phyloP scores from a whole-genome alignment of 1,140 invertebrate genomes.

The Drosophila ogumai region DNA sequence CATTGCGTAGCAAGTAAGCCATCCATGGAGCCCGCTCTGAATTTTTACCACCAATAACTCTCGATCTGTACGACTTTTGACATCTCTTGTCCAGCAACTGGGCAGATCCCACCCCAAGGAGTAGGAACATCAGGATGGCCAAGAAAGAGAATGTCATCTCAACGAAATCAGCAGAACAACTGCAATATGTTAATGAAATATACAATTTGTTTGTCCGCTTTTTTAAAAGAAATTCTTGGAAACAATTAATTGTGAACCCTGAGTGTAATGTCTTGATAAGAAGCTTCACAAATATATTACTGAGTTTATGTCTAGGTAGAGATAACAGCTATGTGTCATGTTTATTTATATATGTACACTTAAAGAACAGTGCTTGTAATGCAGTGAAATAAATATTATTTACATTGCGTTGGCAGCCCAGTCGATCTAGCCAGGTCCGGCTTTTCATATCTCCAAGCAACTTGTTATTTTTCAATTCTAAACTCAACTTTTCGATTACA shows the following conservation, averaged over 20 bases:
- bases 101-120: background rate
- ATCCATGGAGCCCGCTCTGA: constrained; percentile 7
- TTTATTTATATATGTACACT: background rate
- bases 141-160: background rate
- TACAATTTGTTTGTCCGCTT: background rate
- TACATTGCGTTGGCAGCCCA: no score
- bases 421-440: no score
- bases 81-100: background rate
- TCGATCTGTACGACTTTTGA: background rate
- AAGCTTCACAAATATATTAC: background rate
- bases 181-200: background rate
- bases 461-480: background rate
- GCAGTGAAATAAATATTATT: background rate
- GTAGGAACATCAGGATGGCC: background rate
- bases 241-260: background rate
- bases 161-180: background rate
- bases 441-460: no score
- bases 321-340: background rate
- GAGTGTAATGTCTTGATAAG: background rate
- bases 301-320: background rate
- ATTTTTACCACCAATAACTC: constrained; percentile 11
- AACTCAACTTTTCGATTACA: background rate
- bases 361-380: background rate
- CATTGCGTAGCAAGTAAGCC: constrained; percentile 15
- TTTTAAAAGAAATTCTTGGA: background rate